Base-by-base conservation (phyloP, 2,113 vertebrate species). In the Nibea coibor region DNA sequence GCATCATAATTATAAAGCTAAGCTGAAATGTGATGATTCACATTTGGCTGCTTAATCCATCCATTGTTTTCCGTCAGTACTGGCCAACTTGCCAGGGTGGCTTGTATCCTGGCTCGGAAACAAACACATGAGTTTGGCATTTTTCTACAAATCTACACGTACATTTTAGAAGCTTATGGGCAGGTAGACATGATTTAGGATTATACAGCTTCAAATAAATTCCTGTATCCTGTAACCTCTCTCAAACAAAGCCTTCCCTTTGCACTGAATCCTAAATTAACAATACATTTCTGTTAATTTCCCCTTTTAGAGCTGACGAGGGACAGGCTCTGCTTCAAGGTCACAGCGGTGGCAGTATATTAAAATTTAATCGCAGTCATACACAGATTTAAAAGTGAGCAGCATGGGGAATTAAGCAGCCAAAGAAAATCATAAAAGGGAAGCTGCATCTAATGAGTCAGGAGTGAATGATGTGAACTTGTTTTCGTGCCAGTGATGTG, bases 341-440 rank as follows among this genome's bases (percentile, higher is more conserved):
- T 93, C 84, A 80, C 70, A 72, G 77, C 77, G 48, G 57, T 85
- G 78, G 83, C 84, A 80, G 31, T 81, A 58, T 62, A 90, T 91
- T 89, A 91, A 91, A 84, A 76, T 90, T 82, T 91, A 88, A 93
- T 91, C 62, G 50, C 85, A 81, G 73, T 80, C 78, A 80, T 80
- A 77, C 87, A 80, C 88, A 89, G 75, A 90, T 82, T 89, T 87
- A 90, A 90, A 90, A 90, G 82, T 53, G 71, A 86, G 75, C 61
- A 59, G 88, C 8, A 4, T 3, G 16, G 73, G 87, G 88, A 91
- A 87, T 90, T 78, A 87, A 82, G 72, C 39, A 87, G 72, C 72
- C 53, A 76, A 78, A 64, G 24, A 81, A 73, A 80, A 75, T 76
- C 65, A 82, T 70, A 86, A 79, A 88, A 82, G 47, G 16, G 76